Conservation (phyloP, 2,113 vertebrate genomes). For the Brienomyrus brachyistius region DNA sequence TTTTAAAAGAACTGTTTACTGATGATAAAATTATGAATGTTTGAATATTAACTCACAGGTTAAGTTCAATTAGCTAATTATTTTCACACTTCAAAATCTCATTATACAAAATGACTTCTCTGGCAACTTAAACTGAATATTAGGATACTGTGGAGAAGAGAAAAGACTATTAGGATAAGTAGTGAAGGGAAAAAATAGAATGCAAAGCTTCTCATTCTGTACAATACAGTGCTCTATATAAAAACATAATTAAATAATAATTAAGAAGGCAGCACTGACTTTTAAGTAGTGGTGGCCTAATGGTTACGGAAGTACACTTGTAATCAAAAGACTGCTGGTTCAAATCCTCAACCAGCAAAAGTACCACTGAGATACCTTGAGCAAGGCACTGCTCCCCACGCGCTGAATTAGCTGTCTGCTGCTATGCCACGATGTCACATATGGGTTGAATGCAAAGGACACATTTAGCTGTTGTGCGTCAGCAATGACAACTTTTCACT, state of each 20-base stretch:
- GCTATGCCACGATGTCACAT: no score
- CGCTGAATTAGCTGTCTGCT: no score
- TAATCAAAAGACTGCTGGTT: no score
- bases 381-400: no score
- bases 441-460: no score
- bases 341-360: neutral
- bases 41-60: neutral
- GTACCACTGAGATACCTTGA: neutral
- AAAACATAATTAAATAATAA: neutral
- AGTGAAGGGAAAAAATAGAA: neutral
- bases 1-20: neutral
- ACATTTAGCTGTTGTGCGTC: no score
- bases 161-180: neutral
- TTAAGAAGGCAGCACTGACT: neutral
- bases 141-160: neutral
- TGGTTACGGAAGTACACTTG: neutral
- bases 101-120: neutral
- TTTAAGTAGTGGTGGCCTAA: neutral
- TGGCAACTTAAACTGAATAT: neutral
- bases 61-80: conserved; percentile 3
- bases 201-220: neutral
- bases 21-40: neutral
- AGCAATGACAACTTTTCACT: no score
- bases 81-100: neutral
- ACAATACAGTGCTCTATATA: neutral